Conservation (phyloP, 2,797 vertebrate genomes). For the Centropyge bicolor region DNA sequence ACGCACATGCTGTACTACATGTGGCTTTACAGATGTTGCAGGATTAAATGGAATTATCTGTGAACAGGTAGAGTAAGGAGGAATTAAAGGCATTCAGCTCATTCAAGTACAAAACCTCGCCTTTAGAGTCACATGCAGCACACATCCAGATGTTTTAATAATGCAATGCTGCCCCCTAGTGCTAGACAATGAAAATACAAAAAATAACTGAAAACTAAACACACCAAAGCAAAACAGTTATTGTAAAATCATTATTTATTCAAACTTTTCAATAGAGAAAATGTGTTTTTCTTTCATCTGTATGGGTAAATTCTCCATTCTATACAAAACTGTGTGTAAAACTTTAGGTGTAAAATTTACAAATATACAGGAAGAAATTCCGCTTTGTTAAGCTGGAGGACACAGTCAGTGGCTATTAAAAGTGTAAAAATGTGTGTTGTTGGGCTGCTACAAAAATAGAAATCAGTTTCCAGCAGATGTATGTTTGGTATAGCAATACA, state of each 20-base stretch:
- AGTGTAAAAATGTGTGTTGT: conserved; percentile 66
- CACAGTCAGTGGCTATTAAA: conserved; percentile 52
- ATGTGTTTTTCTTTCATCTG: conserved; percentile 87
- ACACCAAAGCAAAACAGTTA: conserved; percentile 17
- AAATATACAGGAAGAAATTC: conserved; percentile 96
- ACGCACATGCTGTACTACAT: conserved; percentile 27
- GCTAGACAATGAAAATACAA: neutral
- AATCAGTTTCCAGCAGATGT: conserved; percentile 65
- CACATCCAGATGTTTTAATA: neutral
- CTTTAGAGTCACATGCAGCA: neutral
- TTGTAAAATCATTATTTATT: conserved; percentile 81
- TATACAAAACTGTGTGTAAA: conserved; percentile 98
- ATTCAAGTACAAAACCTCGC: conserved; percentile 27
- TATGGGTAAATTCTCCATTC: conserved; percentile 95
- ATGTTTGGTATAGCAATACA: conserved; percentile 70
- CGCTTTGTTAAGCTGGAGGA: conserved; percentile 61
- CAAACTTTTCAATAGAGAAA: conserved; percentile 77
- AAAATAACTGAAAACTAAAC: neutral
- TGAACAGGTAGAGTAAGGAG: conserved; percentile 48
- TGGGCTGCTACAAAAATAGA: conserved; percentile 77
- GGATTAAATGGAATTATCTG: conserved; percentile 52
- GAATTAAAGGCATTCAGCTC: conserved; percentile 54
- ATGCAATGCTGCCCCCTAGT: conserved; percentile 72
- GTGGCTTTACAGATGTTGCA: conserved; percentile 62
- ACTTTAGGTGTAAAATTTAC: conserved; percentile 96